A percentile compares a stretch with the other conserved stretches of the same genome.
These are phyloP conservation scores for Nowickia ferox DNA, from an alignment of 2,888 invertebrate species.

Conservation along the genomic window DNA sequence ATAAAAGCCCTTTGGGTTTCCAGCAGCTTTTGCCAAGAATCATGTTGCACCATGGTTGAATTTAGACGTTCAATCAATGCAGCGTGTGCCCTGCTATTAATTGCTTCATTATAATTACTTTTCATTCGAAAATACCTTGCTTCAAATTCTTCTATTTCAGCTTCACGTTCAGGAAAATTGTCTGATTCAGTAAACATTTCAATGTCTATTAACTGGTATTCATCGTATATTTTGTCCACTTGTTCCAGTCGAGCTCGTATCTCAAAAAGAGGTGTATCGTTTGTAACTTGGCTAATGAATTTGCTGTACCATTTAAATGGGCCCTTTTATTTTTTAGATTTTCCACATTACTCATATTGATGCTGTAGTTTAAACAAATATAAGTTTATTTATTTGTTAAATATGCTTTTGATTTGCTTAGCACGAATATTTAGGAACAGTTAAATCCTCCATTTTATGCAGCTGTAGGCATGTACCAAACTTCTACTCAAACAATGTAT, in stretches of 20 bases:
- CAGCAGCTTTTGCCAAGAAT: conserved; percentile 20
- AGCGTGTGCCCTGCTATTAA: background rate
- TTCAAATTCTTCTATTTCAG: conserved; percentile 20
- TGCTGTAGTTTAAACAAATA: too few relatives aligned
- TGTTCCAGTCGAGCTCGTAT: background rate
- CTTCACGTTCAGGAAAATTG: background rate
- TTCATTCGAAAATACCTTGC: conserved; percentile 28
- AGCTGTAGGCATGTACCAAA: background rate
- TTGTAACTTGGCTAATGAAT: background rate
- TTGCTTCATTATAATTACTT: conserved; percentile 8
- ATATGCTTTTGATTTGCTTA: too few relatives aligned
- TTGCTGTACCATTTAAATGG: background rate
- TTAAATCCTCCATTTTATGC: background rate
- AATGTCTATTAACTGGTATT: background rate
- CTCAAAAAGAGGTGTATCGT: background rate
- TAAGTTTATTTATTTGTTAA: too few relatives aligned
- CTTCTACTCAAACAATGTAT: background rate
- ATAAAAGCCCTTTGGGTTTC: conserved; percentile 24
- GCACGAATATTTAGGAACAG: too few relatives aligned
- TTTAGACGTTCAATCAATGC: background rate
- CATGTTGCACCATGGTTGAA: conserved; percentile 35
- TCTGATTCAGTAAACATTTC: background rate
- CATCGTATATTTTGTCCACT: background rate
- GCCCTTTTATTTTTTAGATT: background rate
- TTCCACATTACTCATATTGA: conserved; percentile 3